Conservation (phyloP, 2,888 invertebrate species). For the Lasioglossum morio region DNA sequence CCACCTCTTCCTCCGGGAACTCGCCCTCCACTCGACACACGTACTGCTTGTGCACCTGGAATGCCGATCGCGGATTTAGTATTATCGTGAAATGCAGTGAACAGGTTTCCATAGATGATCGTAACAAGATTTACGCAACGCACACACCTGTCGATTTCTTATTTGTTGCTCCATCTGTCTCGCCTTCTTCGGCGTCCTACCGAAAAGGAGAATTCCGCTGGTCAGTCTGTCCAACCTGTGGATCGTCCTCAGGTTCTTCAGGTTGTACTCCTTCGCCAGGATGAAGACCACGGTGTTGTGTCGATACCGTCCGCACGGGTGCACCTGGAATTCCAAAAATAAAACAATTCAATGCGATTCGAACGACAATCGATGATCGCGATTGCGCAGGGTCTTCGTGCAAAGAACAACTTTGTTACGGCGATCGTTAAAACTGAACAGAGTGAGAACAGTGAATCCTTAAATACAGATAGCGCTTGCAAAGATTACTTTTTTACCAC, state of each 20-base stretch:
- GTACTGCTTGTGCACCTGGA: slow-evolving; percentile 95
- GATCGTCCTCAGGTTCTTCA: slow-evolving; percentile 96
- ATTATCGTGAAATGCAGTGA: neutral
- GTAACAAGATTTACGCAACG: slow-evolving; percentile 25
- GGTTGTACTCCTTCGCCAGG: slow-evolving; percentile 97
- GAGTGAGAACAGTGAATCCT: too few species aligned
- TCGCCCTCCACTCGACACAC: slow-evolving; percentile 97
- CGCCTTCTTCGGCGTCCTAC: slow-evolving; percentile 96
- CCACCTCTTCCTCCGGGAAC: slow-evolving; percentile 95
- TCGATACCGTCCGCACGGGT: slow-evolving; percentile 98
- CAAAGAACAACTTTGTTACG: too few species aligned
- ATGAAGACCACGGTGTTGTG: slow-evolving; percentile 99
- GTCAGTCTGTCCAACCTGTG: slow-evolving; percentile 98
- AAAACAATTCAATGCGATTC: neutral
- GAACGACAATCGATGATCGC: neutral
- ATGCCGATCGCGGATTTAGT: neutral
- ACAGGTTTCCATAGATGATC: slow-evolving; percentile 5
- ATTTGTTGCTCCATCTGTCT: slow-evolving; percentile 98
- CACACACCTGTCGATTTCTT: slow-evolving; percentile 89
- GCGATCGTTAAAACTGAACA: neutral
- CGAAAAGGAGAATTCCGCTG: slow-evolving; percentile 96
- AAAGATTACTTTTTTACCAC: too few species aligned
- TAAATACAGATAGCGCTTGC: too few species aligned
- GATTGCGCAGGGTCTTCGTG: too few species aligned
- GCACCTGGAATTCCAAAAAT: slow-evolving; percentile 89